Conservation (phyloP, 1,140 invertebrate species). For the Rhagoletis zephyria region DNA sequence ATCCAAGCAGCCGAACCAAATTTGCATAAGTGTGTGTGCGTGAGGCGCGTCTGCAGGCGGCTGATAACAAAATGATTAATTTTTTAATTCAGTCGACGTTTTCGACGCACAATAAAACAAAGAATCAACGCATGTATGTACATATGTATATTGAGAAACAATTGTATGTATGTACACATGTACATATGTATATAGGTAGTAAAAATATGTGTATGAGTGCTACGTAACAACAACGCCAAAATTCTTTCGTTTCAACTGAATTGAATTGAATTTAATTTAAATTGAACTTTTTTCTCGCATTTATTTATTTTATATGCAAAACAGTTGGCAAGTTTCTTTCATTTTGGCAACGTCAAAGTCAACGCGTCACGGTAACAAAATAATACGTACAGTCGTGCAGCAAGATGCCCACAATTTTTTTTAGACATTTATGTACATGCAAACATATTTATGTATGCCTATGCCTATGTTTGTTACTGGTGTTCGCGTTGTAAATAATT, state of each 20-base stretch:
- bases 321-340: conserved; percentile 13
- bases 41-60: background rate
- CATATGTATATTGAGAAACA: too few relatives aligned
- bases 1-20: background rate
- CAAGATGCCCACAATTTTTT: background rate
- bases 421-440: background rate
- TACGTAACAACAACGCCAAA: background rate
- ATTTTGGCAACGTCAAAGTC: conserved; percentile 42
- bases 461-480: background rate
- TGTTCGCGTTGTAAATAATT: background rate
- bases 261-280: background rate
- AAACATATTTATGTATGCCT: background rate
- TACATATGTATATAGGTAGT: background rate
- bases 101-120: conserved; percentile 1
- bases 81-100: conserved; percentile 30
- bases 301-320: background rate
- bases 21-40: conserved; percentile 34
- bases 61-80: conserved; percentile 51
- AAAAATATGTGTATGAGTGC: background rate
- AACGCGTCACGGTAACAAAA: conserved; percentile 45
- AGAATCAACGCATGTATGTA: background rate
- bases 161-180: background rate
- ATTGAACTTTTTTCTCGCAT: background rate
- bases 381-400: background rate
- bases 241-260: conserved; percentile 1